Evolutionary conservation across 2,113 vertebrate species (phyloP).

Genomic region (Eclectus roratus): DNA sequence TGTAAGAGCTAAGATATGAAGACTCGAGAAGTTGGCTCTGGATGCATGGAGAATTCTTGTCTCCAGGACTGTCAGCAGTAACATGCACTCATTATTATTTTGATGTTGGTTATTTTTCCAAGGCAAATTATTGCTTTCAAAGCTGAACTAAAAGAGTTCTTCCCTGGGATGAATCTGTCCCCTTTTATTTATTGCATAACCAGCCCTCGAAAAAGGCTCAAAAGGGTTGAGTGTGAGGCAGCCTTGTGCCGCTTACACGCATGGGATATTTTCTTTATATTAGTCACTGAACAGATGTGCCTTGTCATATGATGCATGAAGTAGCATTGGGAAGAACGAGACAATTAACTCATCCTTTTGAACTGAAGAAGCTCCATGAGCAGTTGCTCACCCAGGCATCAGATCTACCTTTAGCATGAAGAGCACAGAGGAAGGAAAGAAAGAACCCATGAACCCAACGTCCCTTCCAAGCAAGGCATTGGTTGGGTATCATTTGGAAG

Average conservation of each 20-base stretch:
- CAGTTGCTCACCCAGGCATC: background rate
- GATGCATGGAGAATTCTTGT: background rate
- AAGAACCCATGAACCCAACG: accelerated
- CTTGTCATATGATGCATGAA: slow-evolving; percentile 24
- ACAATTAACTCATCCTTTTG: slow-evolving; percentile 4
- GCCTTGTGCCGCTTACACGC: slow-evolving; percentile 4
- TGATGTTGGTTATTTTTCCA: background rate
- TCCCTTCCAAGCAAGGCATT: background rate
- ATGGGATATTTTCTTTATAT: slow-evolving; percentile 36
- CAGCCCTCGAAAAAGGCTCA: background rate
- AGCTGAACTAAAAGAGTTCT: slow-evolving; percentile 17
- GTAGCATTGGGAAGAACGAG: background rate
- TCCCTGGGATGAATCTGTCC: background rate
- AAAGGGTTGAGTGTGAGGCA: slow-evolving; percentile 8
- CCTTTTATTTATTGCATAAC: slow-evolving; percentile 49
- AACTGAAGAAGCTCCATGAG: background rate
- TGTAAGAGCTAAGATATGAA: background rate
- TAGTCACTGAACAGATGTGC: slow-evolving; percentile 61
- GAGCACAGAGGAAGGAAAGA: background rate
- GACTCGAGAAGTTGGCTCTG: background rate
- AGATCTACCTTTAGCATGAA: background rate
- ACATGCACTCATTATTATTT: background rate
- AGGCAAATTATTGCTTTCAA: background rate
- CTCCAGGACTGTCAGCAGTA: slow-evolving; percentile 22
- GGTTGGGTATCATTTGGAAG: background rate